Base-by-base conservation (phyloP, 2,113 vertebrate species). In the Phainopepla nitens region DNA sequence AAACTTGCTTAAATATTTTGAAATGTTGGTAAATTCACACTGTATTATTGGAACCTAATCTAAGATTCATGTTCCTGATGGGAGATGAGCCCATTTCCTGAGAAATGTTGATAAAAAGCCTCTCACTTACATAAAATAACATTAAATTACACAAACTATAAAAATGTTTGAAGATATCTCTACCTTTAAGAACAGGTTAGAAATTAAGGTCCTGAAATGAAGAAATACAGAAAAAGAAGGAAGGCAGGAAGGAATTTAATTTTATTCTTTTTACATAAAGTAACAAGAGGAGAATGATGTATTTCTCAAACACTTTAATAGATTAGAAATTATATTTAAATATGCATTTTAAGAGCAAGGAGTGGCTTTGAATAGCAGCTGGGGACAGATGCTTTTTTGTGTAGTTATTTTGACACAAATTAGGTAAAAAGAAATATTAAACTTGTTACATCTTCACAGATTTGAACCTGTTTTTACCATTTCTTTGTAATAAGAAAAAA, bases 321-420 rank as follows among this genome's bases (percentile, higher is more conserved):
- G 6, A 44, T 33, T 28, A 69, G 4, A 83, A 83, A 57, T 75
- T 39, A 24, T 64, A 49, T 65, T 25, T 61, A 58, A 29, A 9
- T 33, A 62, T 3, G 1, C n/a, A 61, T 61, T 60, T 81, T 62
- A 89, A 89, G 35, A 2, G 7, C 4, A 66, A 57, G 1, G 2
- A 5, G 2, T 2, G 1, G 2, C 15, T 77, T 89, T 83, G 8
- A 77, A 35, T 8, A 60, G 20, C 10, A 61, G 45, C 3, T 31
- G 13, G 3, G 6, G 11, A 45, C 2, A 4, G 18, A 4, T 70
- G 2, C 0, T 72, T 81, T 81, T 54, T 73, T 58, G 60, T n/a
- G 7, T 31, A 50, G 20, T 13, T 70, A 5, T n/a, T 94, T 93
- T 62, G 4, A 39, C 24, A 54, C 2, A 35, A 58, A 29, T 58